phyloP scores from a whole-genome alignment of 2,113 vertebrate species.

The Apodemus sylvaticus region DNA sequence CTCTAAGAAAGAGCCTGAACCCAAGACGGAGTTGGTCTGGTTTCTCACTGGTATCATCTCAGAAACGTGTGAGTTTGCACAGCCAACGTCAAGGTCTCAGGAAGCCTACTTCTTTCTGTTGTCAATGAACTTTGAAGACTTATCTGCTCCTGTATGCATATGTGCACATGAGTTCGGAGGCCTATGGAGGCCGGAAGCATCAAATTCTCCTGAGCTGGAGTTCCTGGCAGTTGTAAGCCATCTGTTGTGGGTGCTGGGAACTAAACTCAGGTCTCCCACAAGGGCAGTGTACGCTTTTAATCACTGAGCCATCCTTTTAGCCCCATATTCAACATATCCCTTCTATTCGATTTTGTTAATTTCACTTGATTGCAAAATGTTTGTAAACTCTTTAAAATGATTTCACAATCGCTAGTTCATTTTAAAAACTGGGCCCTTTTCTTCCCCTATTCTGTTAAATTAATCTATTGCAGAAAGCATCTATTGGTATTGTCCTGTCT shows the following conservation, averaged over 20 bases:
- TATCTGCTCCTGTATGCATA: neutral
- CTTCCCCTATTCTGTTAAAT: neutral
- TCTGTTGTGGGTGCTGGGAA: neutral
- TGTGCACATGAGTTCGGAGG: neutral
- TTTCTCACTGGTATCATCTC: neutral
- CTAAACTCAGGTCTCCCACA: neutral
- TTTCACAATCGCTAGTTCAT: slow-evolving; percentile 41
- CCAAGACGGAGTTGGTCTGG: too few species aligned
- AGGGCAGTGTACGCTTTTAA: neutral
- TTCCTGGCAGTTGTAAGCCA: neutral
- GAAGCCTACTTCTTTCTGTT: neutral
- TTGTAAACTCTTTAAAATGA: neutral
- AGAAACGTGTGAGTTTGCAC: neutral
- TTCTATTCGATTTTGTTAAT: neutral
- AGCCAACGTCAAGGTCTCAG: neutral
- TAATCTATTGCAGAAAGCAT: neutral
- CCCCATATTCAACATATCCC: neutral
- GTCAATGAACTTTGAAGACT: neutral
- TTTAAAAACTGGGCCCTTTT: neutral
- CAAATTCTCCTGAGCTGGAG: neutral
- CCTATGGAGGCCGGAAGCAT: neutral
- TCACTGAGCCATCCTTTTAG: neutral
- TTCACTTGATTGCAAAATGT: slow-evolving; percentile 36
- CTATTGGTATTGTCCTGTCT: neutral
- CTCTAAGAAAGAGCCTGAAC: too few species aligned